Conservation (phyloP, 2,888 invertebrate genomes). For the Acronicta leporina region DNA sequence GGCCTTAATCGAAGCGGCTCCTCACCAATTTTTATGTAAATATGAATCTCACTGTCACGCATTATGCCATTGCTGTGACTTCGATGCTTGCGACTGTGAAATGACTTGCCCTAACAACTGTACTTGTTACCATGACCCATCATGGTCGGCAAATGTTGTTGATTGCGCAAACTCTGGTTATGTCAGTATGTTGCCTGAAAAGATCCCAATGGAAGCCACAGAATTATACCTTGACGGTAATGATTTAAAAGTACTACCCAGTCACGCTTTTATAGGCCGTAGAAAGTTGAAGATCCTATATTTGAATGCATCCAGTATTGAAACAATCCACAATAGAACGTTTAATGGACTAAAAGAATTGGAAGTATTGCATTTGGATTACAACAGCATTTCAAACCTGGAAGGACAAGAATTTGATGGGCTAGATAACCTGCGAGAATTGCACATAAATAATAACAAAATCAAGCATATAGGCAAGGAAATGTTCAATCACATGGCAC, state of each 20-base stretch:
- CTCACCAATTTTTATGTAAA: constrained; percentile 95
- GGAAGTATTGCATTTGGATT: constrained; percentile 93
- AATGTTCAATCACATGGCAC: constrained; percentile 91
- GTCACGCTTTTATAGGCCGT: constrained; percentile 95
- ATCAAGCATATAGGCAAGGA: constrained; percentile 92
- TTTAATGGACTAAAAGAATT: constrained; percentile 95
- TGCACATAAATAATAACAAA: constrained; percentile 93
- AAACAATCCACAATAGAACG: constrained; percentile 93
- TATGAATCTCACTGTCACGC: constrained; percentile 96
- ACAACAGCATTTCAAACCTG: constrained; percentile 91
- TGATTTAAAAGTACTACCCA: constrained; percentile 92
- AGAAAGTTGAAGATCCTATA: constrained; percentile 93
- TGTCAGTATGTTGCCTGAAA: constrained; percentile 92
- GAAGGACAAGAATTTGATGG: constrained; percentile 95
- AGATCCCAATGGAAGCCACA: constrained; percentile 97
- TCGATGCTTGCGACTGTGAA: constrained; percentile 97
- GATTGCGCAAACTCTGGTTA: constrained; percentile 94
- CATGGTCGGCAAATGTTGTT: constrained; percentile 95
- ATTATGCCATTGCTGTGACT: constrained; percentile 96
- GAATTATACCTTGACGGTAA: constrained; percentile 96
- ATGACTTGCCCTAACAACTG: constrained; percentile 97
- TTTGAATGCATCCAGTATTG: constrained; percentile 94
- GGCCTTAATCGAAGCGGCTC: constrained; percentile 93
- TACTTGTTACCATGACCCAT: constrained; percentile 96
- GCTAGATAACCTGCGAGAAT: constrained; percentile 91